phyloP scores from a whole-genome alignment of 1,140 invertebrate genomes.

The Phenacoccus solenopsis region DNA sequence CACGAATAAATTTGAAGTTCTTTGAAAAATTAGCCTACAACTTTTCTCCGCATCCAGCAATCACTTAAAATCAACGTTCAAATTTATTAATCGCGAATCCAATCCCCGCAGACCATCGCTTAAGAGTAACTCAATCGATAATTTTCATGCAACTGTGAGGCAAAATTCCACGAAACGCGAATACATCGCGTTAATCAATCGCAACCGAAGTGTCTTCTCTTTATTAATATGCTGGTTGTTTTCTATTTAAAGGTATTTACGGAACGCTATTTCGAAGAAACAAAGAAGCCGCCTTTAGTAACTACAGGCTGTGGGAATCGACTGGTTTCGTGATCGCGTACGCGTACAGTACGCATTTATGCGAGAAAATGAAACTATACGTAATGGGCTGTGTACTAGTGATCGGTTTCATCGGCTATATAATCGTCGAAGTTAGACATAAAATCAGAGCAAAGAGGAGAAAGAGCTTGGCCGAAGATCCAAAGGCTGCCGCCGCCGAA shows the following conservation, averaged over 20 bases:
- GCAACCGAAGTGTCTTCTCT: too few relatives aligned
- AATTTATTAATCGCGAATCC: too few relatives aligned
- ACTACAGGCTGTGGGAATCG: constrained; percentile 89
- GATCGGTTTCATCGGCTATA: constrained; percentile 65
- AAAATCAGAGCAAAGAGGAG: constrained; percentile 48
- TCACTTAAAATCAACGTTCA: too few relatives aligned
- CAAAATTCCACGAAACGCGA: too few relatives aligned
- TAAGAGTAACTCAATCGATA: too few relatives aligned
- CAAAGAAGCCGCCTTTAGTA: constrained; percentile 92
- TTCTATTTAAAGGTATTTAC: constrained; percentile 57
- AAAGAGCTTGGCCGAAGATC: constrained; percentile 53
- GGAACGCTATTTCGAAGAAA: constrained; percentile 82
- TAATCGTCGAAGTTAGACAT: constrained; percentile 67
- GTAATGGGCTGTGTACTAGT: constrained; percentile 68
- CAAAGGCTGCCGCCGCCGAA: constrained; percentile 43
- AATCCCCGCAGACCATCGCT: too few relatives aligned
- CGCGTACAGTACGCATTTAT: constrained; percentile 72
- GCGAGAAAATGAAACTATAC: constrained; percentile 80
- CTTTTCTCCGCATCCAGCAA: too few relatives aligned
- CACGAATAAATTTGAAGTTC: too few relatives aligned
- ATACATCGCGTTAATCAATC: too few relatives aligned
- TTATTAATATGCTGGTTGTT: too few relatives aligned
- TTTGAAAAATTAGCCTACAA: too few relatives aligned
- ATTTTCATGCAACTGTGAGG: too few relatives aligned
- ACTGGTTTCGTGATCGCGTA: constrained; percentile 86